Base-by-base conservation (phyloP, 1,140 invertebrate genomes). In the Drosophila pectinifera region DNA sequence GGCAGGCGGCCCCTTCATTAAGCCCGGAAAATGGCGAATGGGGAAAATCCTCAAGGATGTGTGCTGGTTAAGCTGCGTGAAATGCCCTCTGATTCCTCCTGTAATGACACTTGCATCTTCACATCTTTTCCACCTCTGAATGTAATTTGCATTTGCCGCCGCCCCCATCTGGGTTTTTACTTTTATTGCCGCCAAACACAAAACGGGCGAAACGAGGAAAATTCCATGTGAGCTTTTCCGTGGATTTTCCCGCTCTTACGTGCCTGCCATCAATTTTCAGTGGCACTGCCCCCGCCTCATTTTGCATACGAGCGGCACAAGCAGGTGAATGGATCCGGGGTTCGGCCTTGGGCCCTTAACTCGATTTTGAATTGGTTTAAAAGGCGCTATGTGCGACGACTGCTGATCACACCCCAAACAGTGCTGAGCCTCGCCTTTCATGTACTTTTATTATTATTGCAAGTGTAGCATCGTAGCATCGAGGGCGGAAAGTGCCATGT, bases 211-310 rank as follows among this genome's bases (percentile, higher is more conserved):
- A 58, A 36, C 28, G 55, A 53, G 64, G n/a, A 8, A 56, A 46
- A 39, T 46, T 39, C 64, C 67, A 34, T 39, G 48, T 16, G 61
- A 65, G 65, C 18, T 67, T 84, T 73, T 77, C 58, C 72, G 63
- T 63, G 75, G 75, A 64, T 81, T 86, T 86, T 86, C 24, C 31
- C 20, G 22, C 38, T 49, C 62, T 69, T 89, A 89, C 84, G 85
- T 89, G 84, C 89, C 84, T 89, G 84, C 85, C 85, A 89, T 89
- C 84, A 89, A 89, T 89, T 89, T 89, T 84, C 80, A 83, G 75
- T 79, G 80, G 84, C 84, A 68, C 81, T 88, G 84, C 75, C 81
- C 73, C 80, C 83, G 84, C 83, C 79, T 88, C 84, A 88, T 88
- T 88, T 88, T 88, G 83, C 83, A 88, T 88, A 88, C 81, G 83